Percentiles rank a stretch among this genome's conserved stretches.
Conservation (phyloP, 92 coral and sea anemone species). For the Hydrozoanthus gracilis region DNA sequence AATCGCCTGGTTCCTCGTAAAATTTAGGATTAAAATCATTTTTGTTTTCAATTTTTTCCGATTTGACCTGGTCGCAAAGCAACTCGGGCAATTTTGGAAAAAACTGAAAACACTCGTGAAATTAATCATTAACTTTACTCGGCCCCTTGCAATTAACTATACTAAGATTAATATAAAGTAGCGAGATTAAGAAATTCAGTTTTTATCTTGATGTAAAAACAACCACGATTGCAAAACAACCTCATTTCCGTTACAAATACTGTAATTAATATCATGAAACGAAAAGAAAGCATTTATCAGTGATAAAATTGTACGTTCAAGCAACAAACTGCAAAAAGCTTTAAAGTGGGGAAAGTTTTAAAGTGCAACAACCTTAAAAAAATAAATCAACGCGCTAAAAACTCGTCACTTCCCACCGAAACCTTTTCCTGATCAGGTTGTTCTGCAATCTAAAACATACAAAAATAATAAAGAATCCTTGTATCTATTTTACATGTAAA, state of each 20-base stretch:
- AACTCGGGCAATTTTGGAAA: no score
- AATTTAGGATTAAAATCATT: no score
- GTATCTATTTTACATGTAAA: constrained; percentile 7
- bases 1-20: no score
- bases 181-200: not conserved
- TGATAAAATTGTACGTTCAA: not conserved
- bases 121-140: no score
- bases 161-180: not conserved
- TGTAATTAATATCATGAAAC: not conserved
- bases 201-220: not conserved
- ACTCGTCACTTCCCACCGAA: not conserved
- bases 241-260: not conserved
- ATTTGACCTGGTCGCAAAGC: no score
- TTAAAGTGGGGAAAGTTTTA: not conserved
- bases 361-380: not conserved
- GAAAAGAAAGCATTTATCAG: not conserved
- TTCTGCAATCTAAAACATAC: constrained; percentile 16
- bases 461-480: not conserved
- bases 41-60: no score
- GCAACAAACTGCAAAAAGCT: not conserved
- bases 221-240: constrained; percentile 25
- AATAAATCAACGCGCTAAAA: not conserved
- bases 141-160: no score
- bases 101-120: no score
- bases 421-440: not conserved